Evolutionary conservation across 92 coral and sea anemone species (phyloP), one percentile per base, ranked within the genome.

Genomic region (Umimayanthus kanabou): DNA sequence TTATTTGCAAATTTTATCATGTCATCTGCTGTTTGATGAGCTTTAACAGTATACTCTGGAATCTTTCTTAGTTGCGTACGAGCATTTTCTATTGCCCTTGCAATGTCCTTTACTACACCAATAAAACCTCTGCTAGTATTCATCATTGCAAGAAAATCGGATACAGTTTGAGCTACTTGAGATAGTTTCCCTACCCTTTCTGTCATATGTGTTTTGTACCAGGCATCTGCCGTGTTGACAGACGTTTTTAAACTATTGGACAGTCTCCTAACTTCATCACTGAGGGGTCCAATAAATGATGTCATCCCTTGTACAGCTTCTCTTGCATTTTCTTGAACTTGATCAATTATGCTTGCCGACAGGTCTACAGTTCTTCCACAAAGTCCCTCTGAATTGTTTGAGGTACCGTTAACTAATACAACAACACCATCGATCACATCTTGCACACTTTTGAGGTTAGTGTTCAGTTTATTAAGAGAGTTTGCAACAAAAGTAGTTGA

Each of bases 191-290:
- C 96, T 0, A 90, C 88, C 4, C 91, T 88, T 23, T 72, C 89
- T 82, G 86, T 85, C 87, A 95, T 39, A 47, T 95, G 88, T 58
- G 80, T 90, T 53, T 92, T 72, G 85, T 95, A 91, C 98, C 98
- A 95, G 1, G 29, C 76, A 67, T 90, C 95, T 53, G 91, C 96
- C 7, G 89, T 80, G 2, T 85, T 81, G 13, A 93, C 78, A 25
- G 92, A 89, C 16, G 84, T 50, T 76, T 93, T 93, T 30, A 95
- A 65, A 10, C 78, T 88, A 29, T 47, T 85, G 16, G 92, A 91
- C 55, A 93, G 80, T 29, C 39, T 87, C 22, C 67, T 88, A 10
- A 91, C 84, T 2, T 91, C 87, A 14, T 80, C 77, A 5, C 92
- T 86, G 57, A 93, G 88, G 13, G 92, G 90, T 9, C 93, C 90